Percentiles rank a stretch among this genome's conserved stretches.
Conservation (phyloP, 1,140 invertebrate genomes). For the Nymphalis io region DNA sequence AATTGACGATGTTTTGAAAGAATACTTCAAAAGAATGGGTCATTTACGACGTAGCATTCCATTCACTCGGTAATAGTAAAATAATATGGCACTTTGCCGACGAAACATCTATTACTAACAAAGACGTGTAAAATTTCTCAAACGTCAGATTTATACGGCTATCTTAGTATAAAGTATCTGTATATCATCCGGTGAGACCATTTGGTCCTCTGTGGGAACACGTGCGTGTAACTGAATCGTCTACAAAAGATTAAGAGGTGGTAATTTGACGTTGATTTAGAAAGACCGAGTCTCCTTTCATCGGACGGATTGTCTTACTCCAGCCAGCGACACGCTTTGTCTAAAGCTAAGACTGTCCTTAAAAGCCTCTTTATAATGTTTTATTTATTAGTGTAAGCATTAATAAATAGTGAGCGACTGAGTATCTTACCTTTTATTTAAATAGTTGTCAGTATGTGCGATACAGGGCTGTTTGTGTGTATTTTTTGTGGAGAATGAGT, state of each 20-base stretch:
- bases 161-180: conserved; percentile 55
- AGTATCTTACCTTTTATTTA: conserved; percentile 35
- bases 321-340: conserved; percentile 56
- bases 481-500: conserved; percentile 18
- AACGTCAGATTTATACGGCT: conserved; percentile 71
- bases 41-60: conserved; percentile 60
- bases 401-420: conserved; percentile 52
- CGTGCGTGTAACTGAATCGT: conserved; percentile 74
- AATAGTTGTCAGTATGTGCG: conserved; percentile 17
- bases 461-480: conserved; percentile 2
- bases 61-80: conserved; percentile 62
- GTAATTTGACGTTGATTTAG: conserved; percentile 80
- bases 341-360: conserved; percentile 40
- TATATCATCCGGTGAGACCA: conserved; percentile 52
- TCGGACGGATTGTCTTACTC: conserved; percentile 72
- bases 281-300: conserved; percentile 64
- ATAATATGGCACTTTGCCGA: conserved; percentile 56
- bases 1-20: conserved; percentile 28
- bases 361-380: conserved; percentile 53
- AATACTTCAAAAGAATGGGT: conserved; percentile 47
- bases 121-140: conserved; percentile 75
- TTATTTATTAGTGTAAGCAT: conserved; percentile 57
- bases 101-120: conserved; percentile 66
- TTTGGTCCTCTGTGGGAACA: conserved; percentile 56
- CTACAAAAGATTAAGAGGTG: conserved; percentile 75